A percentile compares a stretch with the other conserved stretches of the same genome.
These are phyloP conservation scores for Dunckerocampus dactyliophorus DNA, from an alignment of 2,113 vertebrate species.

Conservation along the genomic window DNA sequence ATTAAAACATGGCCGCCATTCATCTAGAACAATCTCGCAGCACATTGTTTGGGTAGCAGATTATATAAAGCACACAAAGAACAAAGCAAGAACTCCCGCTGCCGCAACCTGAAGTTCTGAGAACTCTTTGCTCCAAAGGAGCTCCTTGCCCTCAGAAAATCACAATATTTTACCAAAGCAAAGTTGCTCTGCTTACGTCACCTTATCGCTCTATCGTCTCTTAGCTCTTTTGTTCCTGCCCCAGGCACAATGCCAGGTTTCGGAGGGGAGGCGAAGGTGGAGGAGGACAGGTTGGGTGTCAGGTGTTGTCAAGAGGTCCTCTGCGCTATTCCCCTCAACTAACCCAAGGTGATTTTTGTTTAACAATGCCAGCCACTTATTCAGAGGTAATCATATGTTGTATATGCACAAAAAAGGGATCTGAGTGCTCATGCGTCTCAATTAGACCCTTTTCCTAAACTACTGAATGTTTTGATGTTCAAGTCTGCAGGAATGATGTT, in stretches of 20 bases:
- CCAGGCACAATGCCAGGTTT: constrained; percentile 51
- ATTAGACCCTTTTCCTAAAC: background rate
- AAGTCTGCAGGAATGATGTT: constrained; percentile 13
- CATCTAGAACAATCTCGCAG: background rate
- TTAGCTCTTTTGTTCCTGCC: constrained; percentile 32
- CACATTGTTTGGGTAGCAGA: background rate
- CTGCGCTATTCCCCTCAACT: constrained; percentile 16
- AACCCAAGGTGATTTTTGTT: constrained; percentile 13
- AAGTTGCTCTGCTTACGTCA: constrained; percentile 12
- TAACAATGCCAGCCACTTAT: constrained; percentile 10
- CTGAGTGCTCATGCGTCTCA: background rate
- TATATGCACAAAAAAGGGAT: constrained; percentile 5
- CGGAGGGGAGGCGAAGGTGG: constrained; percentile 36
- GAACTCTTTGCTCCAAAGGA: background rate
- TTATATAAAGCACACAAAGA: no score
- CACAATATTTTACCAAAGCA: background rate
- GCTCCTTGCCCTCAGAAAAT: background rate
- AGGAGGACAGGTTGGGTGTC: constrained; percentile 38
- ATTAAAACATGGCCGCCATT: no score
- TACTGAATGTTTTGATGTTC: background rate
- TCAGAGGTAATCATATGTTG: constrained; percentile 9
- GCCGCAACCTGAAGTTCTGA: background rate
- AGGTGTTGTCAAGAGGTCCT: constrained; percentile 35
- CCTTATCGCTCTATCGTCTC: constrained; percentile 46
- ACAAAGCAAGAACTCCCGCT: background rate